Evolutionary conservation across 2,888 invertebrate species (phyloP).

Genomic region (Micropterix aruncella): DNA sequence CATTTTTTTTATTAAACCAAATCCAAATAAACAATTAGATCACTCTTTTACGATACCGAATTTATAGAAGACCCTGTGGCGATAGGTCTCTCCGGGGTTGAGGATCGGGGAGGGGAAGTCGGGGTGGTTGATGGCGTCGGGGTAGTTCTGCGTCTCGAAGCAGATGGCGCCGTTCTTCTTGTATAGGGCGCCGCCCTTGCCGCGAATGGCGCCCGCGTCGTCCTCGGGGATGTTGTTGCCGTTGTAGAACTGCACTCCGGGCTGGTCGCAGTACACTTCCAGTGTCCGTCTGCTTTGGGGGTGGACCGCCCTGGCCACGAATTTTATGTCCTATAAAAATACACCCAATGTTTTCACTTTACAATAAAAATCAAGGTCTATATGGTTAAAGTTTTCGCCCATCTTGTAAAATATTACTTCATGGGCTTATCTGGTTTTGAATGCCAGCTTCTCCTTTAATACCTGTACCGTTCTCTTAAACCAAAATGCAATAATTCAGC

Average conservation of each 20-base stretch:
- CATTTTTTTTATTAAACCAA: no score
- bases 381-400: no score
- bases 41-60: slow-evolving; percentile 31
- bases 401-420: no score
- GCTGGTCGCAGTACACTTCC: slow-evolving; percentile 72
- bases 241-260: slow-evolving; percentile 85
- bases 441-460: no score
- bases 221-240: slow-evolving; percentile 53
- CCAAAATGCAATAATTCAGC: no score
- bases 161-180: slow-evolving; percentile 69
- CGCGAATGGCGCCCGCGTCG: slow-evolving; percentile 21
- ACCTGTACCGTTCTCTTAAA: no score
- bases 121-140: slow-evolving; percentile 71
- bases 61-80: slow-evolving; percentile 55
- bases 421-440: no score
- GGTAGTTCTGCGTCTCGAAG: slow-evolving; percentile 84
- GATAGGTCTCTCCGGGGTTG: slow-evolving; percentile 53
- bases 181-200: slow-evolving; percentile 38
- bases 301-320: slow-evolving; percentile 43
- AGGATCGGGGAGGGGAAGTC: slow-evolving; percentile 61
- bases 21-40: no score
- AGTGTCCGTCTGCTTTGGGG: slow-evolving; percentile 56
- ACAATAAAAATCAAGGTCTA: no score
- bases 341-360: neutral
- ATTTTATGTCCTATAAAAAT: slow-evolving; percentile 20